A percentile compares a stretch with the other conserved stretches of the same genome.
These are phyloP conservation scores for Taenioides sp. DNA, from an alignment of 2,797 vertebrate species.

Conservation along the genomic window DNA sequence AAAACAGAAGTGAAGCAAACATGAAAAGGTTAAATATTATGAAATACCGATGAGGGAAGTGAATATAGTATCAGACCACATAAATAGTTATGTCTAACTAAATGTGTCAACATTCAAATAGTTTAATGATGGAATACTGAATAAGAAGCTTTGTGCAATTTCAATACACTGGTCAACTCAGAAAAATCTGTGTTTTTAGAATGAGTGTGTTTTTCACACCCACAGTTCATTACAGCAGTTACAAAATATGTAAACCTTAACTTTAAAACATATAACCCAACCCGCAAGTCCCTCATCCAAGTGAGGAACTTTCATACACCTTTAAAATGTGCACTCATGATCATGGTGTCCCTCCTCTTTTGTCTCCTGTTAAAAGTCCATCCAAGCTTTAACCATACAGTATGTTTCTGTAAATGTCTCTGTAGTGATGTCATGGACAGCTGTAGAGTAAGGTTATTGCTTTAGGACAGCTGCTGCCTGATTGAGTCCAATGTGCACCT, in stretches of 20 bases:
- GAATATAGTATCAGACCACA: background rate
- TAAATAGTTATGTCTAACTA: background rate
- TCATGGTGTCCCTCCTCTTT: background rate
- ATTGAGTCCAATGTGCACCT: conserved; percentile 32
- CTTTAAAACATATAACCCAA: conserved; percentile 14
- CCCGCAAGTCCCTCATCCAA: background rate
- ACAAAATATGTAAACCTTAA: conserved; percentile 53
- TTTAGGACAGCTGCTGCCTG: conserved; percentile 42
- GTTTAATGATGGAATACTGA: background rate
- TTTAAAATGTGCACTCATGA: background rate
- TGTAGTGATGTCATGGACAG: conserved; percentile 48
- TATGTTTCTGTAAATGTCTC: conserved; percentile 25
- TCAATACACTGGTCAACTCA: background rate
- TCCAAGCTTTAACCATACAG: background rate
- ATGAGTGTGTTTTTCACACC: conserved; percentile 20
- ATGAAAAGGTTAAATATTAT: conserved; percentile 12
- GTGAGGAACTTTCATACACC: background rate
- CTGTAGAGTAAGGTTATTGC: conserved; percentile 30
- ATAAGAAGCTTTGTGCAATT: too few relatives aligned
- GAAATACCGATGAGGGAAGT: conserved; percentile 10
- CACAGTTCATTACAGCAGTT: conserved; percentile 43
- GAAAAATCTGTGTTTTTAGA: conserved; percentile 4
- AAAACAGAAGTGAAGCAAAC: conserved; percentile 14
- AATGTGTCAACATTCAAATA: background rate
- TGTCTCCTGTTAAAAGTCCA: background rate